Base-by-base conservation (phyloP, 2,113 vertebrate genomes). In the Todiramphus chloris region DNA sequence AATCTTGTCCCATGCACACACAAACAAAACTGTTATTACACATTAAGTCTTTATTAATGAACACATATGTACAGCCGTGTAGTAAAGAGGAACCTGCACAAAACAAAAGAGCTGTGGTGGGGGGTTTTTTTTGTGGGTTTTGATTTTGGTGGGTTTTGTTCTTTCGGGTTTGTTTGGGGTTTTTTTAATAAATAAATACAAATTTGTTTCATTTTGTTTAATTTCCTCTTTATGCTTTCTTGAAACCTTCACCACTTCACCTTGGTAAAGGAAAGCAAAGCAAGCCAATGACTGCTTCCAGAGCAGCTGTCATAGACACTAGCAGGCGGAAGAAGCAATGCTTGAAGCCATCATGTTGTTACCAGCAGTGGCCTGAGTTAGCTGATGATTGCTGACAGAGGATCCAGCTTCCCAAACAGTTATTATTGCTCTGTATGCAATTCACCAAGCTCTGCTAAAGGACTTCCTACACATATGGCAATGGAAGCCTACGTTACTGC, bases 301-400 rank as follows among this genome's bases (percentile, higher is more conserved):
- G 62, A 83, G 62, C 63, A 84, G 77, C 78, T 68, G 73, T 73
- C 70, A 50, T 5, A 80, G 60, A 60, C 64, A 48, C 68, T 12
- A 51, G 90, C 72, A 91, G 79, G 31, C 13, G 44, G 28, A n/a
- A 53, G 75, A 8, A 56, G 37, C 6, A 63, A 23, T 1, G 28
- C 87, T 89, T 87, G 91, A 77, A 94, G 84, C 67, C 97, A 76
- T 90, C 82, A 16, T 19, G 28, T 79, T 91, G 73, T 30, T 83
- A 73, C 63, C 87, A 85, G 87, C 91, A 91, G 82, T 35, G 79
- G 80, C 73, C 70, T 5, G 55, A 76, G 63, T 21, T 55, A 89
- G 60, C 76, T 68, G 90, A 73, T 67, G 81, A 17, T n/a, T 69
- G 60, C 25, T 44, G 64, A 94, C 84, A 76, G 84, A 68, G 18